Base-by-base conservation (phyloP, 2,113 vertebrate species). In the Machaerirhynchus nigripectus region DNA sequence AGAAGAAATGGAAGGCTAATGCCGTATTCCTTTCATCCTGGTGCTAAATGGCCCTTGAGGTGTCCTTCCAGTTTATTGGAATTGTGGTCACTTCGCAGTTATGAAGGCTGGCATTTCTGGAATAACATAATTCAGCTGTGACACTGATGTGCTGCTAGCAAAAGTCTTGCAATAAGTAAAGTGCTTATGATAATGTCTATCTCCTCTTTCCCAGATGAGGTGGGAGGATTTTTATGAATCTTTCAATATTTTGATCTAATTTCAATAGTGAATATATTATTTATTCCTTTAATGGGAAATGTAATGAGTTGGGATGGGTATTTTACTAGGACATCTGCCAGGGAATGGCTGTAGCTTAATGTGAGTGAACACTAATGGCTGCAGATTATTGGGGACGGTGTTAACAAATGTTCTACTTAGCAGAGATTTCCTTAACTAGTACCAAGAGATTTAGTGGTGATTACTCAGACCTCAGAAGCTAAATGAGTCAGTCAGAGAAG, bases 191-290 rank as follows among this genome's bases (percentile, higher is more conserved):
- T 95, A 79, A 80, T 74, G 42, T 88, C 46, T 37, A 7, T 57
- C 37, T 90, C n/a, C 57, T 93, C 31, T 88, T 89, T 31, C 57
- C 50, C 52, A 82, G 61, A 95, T 79, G 65, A 91, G 27, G 26
- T 81, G 75, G 87, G 75, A 84, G 68, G 84, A 47, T 50, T 92
- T 93, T 67, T 83, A 93, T 85, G 63, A 78, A 63, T 93, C 71
- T 93, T 96, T 57, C 59, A 83, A 57, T 93, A 93, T 94, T 93
- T 94, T 92, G 75, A 85, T 91, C 75, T 85, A n/a, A 86, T 95
- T 93, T 96, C 68, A 80, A 44, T 85, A 77, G 33, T 1, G 44
- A 59, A 67, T 80, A 39, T 57, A 86, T 91, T 87, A 74, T 86
- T 92, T 94, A 67, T 93, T 77, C 75, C 52, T 90, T 86, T 92